Conservation (phyloP, 2,113 vertebrate genomes). For the Serilophus lunatus region DNA sequence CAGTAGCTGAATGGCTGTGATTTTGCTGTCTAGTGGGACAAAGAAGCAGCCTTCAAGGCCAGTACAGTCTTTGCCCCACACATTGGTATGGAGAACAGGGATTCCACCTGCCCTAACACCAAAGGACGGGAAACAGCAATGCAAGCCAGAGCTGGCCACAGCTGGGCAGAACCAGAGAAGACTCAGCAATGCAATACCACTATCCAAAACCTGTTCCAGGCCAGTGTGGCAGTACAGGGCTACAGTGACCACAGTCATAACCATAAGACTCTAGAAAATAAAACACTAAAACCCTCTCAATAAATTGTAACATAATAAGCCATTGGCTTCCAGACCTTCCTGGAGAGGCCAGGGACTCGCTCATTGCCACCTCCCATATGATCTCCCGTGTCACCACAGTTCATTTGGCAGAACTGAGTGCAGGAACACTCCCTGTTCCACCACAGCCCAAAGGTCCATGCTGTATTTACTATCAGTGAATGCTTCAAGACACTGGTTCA, state of each 20-base stretch:
- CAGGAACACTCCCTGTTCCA: background rate
- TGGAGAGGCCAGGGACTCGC: background rate
- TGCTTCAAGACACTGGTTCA: background rate
- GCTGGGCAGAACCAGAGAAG: background rate
- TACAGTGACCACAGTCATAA: background rate
- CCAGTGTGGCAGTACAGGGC: background rate
- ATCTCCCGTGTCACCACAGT: background rate
- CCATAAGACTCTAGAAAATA: background rate
- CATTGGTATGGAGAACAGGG: background rate
- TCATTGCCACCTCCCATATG: rapidly evolving
- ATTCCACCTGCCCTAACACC: background rate
- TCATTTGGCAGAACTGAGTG: background rate
- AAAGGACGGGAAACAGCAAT: background rate
- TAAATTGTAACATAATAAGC: background rate
- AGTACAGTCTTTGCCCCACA: background rate
- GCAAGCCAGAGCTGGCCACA: background rate
- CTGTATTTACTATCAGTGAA: background rate
- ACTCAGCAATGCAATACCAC: background rate
- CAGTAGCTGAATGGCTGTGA: background rate
- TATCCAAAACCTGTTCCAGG: background rate
- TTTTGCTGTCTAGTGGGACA: background rate
- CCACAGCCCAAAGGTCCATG: background rate
- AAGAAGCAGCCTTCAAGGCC: background rate
- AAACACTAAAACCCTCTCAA: background rate
- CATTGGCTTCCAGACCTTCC: background rate